phyloP scores from a whole-genome alignment of 2,113 vertebrate genomes.

The Brachionichthys hirsutus region DNA sequence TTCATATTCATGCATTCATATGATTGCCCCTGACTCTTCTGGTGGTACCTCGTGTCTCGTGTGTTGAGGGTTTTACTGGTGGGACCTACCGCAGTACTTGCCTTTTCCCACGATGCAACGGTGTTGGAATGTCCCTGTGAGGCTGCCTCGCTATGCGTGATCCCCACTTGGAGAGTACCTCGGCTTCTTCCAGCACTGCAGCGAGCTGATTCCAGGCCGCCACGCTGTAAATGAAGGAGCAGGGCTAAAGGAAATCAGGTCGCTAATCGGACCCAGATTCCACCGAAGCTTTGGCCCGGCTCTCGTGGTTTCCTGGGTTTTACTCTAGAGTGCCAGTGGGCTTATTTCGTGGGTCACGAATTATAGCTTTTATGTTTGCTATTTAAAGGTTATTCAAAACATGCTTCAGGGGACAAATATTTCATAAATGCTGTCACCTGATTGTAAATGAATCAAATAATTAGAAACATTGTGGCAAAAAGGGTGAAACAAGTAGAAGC shows the following conservation, averaged over 20 bases:
- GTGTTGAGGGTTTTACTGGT: not conserved
- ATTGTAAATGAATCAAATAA: too few species aligned
- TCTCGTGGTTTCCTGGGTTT: constrained; percentile 17
- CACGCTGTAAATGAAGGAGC: constrained; percentile 59
- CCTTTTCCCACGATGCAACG: too few species aligned
- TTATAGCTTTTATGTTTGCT: not conserved
- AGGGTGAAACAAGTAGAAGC: too few species aligned
- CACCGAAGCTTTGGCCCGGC: constrained; percentile 36
- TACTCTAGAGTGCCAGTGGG: not conserved
- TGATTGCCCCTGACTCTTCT: too few species aligned
- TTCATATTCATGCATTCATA: too few species aligned
- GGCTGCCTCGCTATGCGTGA: constrained; percentile 4
- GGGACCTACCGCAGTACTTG: constrained; percentile 9
- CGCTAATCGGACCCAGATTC: constrained; percentile 70
- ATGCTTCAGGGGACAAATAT: too few species aligned
- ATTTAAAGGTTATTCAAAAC: too few species aligned
- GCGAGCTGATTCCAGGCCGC: constrained; percentile 58
- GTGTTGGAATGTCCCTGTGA: not conserved
- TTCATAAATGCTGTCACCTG: too few species aligned
- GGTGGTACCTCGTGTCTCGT: not conserved
- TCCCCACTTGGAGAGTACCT: constrained; percentile 19
- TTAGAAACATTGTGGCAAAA: too few species aligned
- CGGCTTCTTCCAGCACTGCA: constrained; percentile 33
- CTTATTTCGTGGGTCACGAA: constrained; percentile 17
- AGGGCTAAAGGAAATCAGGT: constrained; percentile 53